A percentile compares a stretch with the other conserved stretches of the same genome.
These are phyloP conservation scores for Molossus molossus DNA, from an alignment of 2,797 vertebrate genomes.

Conservation along the genomic window DNA sequence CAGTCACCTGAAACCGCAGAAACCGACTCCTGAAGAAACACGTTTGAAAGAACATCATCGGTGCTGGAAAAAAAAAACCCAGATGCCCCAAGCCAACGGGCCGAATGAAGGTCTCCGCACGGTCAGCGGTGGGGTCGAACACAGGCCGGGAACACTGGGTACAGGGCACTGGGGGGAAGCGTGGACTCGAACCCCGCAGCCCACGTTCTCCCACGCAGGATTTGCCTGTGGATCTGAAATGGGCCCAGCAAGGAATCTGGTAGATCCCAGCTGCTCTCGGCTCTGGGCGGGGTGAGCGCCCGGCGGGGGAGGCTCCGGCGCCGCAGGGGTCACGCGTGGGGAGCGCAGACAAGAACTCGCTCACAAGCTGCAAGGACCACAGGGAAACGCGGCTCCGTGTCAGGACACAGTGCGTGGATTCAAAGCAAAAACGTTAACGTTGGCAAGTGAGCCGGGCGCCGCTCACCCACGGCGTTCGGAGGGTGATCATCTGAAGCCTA, in stretches of 20 bases:
- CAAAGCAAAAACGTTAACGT: background rate
- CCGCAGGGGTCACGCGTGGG: background rate
- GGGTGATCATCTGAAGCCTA: background rate
- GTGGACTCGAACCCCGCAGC: background rate
- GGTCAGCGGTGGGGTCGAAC: fast-evolving
- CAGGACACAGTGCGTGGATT: background rate
- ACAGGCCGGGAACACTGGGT: fast-evolving
- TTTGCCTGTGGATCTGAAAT: background rate
- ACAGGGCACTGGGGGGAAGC: fast-evolving
- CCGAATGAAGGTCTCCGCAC: fast-evolving
- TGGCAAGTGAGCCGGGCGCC: background rate
- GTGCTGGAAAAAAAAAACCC: background rate
- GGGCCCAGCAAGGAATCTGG: fast-evolving
- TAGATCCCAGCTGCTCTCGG: background rate
- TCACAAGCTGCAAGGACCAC: background rate
- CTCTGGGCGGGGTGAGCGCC: too few species aligned
- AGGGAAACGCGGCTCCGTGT: background rate
- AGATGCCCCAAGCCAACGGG: background rate
- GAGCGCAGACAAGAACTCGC: background rate
- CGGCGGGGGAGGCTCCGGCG: background rate
- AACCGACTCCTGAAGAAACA: background rate
- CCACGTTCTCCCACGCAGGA: background rate
- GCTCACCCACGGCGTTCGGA: background rate
- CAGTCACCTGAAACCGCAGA: background rate
- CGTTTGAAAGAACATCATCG: fast-evolving